phyloP scores from a whole-genome alignment of 2,113 vertebrate genomes.

The Poecile atricapillus region DNA sequence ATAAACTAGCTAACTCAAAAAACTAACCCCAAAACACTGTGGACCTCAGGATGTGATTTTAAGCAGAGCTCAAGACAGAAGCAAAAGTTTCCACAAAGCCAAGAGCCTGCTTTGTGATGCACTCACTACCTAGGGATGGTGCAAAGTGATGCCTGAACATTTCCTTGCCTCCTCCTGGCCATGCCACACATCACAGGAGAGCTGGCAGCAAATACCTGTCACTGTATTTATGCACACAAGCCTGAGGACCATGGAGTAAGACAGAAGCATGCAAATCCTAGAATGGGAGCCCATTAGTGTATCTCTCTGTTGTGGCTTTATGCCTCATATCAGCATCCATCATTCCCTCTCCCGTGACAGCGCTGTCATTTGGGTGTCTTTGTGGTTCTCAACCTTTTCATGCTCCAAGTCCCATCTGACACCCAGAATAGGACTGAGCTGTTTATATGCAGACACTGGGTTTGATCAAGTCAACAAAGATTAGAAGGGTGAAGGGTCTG shows the following conservation, averaged over 20 bases:
- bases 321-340: neutral
- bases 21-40: neutral
- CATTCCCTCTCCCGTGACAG: rapidly evolving
- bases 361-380: neutral
- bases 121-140: neutral
- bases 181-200: neutral
- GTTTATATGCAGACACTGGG: neutral
- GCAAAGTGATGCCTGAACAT: neutral
- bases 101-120: neutral
- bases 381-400: neutral
- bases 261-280: neutral
- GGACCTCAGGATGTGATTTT: neutral
- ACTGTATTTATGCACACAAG: neutral
- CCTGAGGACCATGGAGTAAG: neutral
- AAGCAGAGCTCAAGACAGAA: neutral
- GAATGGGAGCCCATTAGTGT: neutral
- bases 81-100: neutral
- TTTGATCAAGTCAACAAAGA: neutral
- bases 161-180: neutral
- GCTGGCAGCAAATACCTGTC: neutral
- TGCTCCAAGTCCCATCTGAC: neutral
- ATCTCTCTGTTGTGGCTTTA: neutral
- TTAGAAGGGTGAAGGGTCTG: neutral
- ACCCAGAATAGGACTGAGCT: neutral
- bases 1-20: neutral